Evolutionary conservation across 1,140 invertebrate genomes (phyloP).

Genomic region (Schmidtea mediterranea): DNA sequence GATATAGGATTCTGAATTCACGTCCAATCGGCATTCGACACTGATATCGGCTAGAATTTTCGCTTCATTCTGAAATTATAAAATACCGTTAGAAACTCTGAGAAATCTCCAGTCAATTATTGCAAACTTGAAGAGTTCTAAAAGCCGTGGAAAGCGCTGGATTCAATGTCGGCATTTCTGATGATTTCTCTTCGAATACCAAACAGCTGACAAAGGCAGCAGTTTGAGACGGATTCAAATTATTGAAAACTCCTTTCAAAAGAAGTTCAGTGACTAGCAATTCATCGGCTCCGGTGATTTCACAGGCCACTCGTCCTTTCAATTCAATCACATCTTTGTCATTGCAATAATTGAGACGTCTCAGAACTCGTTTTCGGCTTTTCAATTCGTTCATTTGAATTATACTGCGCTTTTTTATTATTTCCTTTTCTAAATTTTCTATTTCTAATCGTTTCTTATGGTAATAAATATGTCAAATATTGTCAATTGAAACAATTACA

Average conservation of each 20-base stretch:
- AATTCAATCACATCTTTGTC: conserved; percentile 75
- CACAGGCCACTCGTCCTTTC: conserved; percentile 93
- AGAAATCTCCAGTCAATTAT: conserved; percentile 54
- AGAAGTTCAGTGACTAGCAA: conserved; percentile 89
- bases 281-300: conserved; percentile 69
- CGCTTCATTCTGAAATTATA: conserved; percentile 31
- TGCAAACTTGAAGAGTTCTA: conserved; percentile 51
- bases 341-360: conserved; percentile 66
- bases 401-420: conserved; percentile 63
- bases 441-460: conserved; percentile 14
- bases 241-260: conserved; percentile 79
- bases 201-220: conserved; percentile 1
- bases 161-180: conserved; percentile 46
- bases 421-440: conserved; percentile 28
- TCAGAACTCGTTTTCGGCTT: conserved; percentile 65
- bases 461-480: conserved; percentile 36
- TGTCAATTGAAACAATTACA: conserved; percentile 33
- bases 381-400: conserved; percentile 89
- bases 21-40: conserved; percentile 55
- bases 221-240: conserved; percentile 27
- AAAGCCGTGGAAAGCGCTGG: conserved; percentile 61
- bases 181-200: conserved; percentile 41
- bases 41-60: conserved; percentile 36
- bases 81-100: conserved; percentile 53
- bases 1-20: conserved; percentile 56